A percentile compares a stretch with the other conserved stretches of the same genome.
Conservation (phyloP, 2,888 invertebrate genomes). For the Amblyjoppa fuscipennis region DNA sequence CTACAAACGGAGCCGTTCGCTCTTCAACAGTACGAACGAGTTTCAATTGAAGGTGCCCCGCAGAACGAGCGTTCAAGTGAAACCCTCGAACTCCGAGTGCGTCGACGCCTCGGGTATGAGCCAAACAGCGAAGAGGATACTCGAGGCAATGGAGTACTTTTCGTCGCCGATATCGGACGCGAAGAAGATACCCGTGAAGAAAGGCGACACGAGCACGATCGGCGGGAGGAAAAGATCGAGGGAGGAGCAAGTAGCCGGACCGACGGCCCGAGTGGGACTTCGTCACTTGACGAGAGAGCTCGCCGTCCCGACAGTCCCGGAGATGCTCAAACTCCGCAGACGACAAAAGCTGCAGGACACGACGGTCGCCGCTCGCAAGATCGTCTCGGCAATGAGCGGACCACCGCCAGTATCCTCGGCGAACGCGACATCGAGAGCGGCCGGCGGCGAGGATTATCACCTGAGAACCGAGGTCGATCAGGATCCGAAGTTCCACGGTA, state of each 20-base stretch:
- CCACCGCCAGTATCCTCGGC: constrained; percentile 36
- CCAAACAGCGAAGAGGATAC: constrained; percentile 91
- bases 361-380: constrained; percentile 88
- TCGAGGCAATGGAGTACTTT: constrained; percentile 93
- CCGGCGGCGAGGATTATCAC: constrained; percentile 76
- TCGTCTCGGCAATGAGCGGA: constrained; percentile 85
- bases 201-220: constrained; percentile 67
- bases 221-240: constrained; percentile 72
- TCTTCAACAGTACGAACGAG: constrained; percentile 77
- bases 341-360: constrained; percentile 88
- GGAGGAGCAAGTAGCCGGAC: constrained; percentile 72
- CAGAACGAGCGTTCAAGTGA: constrained; percentile 85
- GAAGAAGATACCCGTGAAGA: constrained; percentile 89
- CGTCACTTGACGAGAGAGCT: constrained; percentile 85
- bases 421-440: neutral
- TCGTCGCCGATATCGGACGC: constrained; percentile 93
- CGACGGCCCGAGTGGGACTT: constrained; percentile 78
- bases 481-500: constrained; percentile 83
- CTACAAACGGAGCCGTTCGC: constrained; percentile 76
- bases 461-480: constrained; percentile 78
- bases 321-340: constrained; percentile 88
- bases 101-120: constrained; percentile 87
- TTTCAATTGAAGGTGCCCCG: constrained; percentile 80
- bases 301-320: constrained; percentile 88
- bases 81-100: constrained; percentile 83